These are phyloP conservation scores for Chalcosyrphus nemorum DNA, from an alignment of 2,888 invertebrate genomes.

Conservation along the genomic window DNA sequence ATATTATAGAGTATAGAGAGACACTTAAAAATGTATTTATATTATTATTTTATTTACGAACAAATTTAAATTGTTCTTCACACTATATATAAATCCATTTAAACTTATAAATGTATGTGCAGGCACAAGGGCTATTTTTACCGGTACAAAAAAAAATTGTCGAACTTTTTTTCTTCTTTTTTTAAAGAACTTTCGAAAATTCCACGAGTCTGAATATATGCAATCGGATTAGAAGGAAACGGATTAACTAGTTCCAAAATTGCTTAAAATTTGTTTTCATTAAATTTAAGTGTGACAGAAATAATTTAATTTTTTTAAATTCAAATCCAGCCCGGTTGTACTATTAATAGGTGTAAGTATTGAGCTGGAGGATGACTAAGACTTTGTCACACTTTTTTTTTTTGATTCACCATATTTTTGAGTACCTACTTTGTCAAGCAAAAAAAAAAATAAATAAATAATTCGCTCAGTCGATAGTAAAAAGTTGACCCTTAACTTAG, in stretches of 20 bases:
- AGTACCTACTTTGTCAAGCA: constrained; percentile 38
- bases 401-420: constrained; percentile 20
- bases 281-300: constrained; percentile 37
- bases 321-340: constrained; percentile 70
- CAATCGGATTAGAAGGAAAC: constrained; percentile 9
- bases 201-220: neutral
- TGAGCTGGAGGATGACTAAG: constrained; percentile 72
- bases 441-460: neutral
- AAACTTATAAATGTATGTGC: constrained; percentile 60
- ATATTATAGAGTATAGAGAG: constrained; percentile 40
- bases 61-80: constrained; percentile 72
- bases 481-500: neutral
- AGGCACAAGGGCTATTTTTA: constrained; percentile 81
- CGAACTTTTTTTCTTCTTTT: constrained; percentile 19
- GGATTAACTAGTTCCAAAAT: constrained; percentile 39
- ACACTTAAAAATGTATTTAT: constrained; percentile 69
- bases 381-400: constrained; percentile 65
- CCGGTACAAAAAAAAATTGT: constrained; percentile 73
- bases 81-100: constrained; percentile 57
- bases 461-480: neutral
- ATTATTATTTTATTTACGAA: constrained; percentile 72
- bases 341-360: constrained; percentile 70
- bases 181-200: constrained; percentile 12
- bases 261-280: neutral
- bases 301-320: constrained; percentile 34